Conservation (phyloP, 2,797 vertebrate genomes). For the Anniella stebbinsi region DNA sequence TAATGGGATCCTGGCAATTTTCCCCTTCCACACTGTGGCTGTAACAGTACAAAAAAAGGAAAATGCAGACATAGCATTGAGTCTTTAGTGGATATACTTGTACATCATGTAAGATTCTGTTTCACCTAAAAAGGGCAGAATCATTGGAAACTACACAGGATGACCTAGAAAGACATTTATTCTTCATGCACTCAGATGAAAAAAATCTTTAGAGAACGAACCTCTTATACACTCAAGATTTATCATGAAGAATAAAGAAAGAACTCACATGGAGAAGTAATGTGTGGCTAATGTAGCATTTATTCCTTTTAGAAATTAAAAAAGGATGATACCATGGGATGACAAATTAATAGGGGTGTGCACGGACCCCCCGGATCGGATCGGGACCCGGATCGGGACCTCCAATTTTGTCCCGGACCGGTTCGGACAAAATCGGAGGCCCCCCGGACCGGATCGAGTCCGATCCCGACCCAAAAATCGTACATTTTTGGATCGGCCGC, state of each 20-base stretch:
- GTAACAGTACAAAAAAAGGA: background rate
- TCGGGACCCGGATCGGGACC: too few relatives aligned
- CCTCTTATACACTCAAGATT: background rate
- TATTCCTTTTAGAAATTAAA: slow-evolving; percentile 21
- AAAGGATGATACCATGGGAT: background rate
- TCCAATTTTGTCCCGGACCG: too few relatives aligned
- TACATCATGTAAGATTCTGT: slow-evolving; percentile 5
- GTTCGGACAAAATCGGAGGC: too few relatives aligned
- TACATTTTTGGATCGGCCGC: too few relatives aligned
- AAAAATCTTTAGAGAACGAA: background rate
- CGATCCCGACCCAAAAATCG: too few relatives aligned
- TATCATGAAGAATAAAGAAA: slow-evolving; percentile 3
- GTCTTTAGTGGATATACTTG: background rate
- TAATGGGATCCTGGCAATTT: background rate
- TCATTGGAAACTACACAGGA: background rate
- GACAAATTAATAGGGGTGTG: too few relatives aligned
- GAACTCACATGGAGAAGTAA: slow-evolving; percentile 6
- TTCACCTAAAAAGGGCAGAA: background rate
- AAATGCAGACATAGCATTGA: background rate
- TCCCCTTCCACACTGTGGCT: background rate
- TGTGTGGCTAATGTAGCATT: slow-evolving; percentile 3
- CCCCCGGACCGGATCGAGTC: too few relatives aligned
- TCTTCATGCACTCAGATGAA: background rate
- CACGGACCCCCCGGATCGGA: too few relatives aligned
- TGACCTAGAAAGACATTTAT: slow-evolving; percentile 19